Evolutionary conservation across 2,888 invertebrate species (phyloP).

Genomic region (Eupithecia exiguata): DNA sequence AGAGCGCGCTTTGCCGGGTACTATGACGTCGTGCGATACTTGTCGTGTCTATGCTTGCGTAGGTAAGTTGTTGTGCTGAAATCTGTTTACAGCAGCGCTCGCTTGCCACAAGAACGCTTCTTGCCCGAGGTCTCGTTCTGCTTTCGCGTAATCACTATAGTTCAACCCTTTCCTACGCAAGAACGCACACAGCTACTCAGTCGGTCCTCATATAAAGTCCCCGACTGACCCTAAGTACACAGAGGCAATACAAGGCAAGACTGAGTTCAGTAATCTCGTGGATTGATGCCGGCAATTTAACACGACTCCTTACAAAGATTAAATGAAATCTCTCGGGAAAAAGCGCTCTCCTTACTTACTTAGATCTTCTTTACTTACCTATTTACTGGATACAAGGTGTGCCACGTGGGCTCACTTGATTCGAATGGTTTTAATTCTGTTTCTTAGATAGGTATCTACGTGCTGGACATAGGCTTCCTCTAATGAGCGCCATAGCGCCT

Average conservation of each 20-base stretch:
- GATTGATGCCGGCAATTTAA: conserved; percentile 74
- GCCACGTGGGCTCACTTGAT: not conserved
- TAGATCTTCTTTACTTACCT: conserved; percentile 52
- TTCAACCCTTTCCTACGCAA: not conserved
- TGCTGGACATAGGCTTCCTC: too few relatives aligned
- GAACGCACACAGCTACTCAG: not conserved
- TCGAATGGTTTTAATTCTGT: not conserved
- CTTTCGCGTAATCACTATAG: not conserved
- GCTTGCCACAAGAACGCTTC: not conserved
- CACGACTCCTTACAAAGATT: conserved; percentile 63
- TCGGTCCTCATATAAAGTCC: not conserved
- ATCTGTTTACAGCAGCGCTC: too few relatives aligned
- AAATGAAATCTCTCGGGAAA: conserved; percentile 67
- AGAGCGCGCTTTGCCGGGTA: too few relatives aligned
- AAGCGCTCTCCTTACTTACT: conserved; percentile 58
- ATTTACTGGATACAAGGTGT: conserved; percentile 42
- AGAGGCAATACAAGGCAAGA: conserved; percentile 45
- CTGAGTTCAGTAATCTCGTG: conserved; percentile 58
- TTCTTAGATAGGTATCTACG: too few relatives aligned
- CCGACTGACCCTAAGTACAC: conserved; percentile 12
- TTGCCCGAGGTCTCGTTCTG: too few relatives aligned
- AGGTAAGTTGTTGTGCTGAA: too few relatives aligned
- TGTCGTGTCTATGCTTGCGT: too few relatives aligned
- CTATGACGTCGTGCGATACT: too few relatives aligned
- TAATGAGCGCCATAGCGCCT: too few relatives aligned